phyloP scores from a whole-genome alignment of 35 echinoderm and acorn worm genomes.

The Ophioderma brevispina region DNA sequence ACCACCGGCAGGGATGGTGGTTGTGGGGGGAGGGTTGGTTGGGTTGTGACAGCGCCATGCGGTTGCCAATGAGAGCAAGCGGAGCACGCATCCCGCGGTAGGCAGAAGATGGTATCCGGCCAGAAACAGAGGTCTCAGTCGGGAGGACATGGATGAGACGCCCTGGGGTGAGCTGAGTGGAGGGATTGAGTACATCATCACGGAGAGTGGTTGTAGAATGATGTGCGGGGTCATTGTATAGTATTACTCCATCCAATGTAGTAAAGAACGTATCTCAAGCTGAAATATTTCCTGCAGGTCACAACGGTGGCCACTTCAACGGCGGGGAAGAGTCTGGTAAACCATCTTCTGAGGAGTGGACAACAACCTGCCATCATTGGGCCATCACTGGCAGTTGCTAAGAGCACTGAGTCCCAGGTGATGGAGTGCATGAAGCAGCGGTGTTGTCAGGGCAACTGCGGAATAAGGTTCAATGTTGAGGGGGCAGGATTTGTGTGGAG shows the following conservation, averaged over 20 bases:
- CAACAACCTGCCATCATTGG: slow-evolving; percentile 18
- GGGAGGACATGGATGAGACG: slow-evolving; percentile 9
- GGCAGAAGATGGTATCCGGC: slow-evolving; percentile 12
- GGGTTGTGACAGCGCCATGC: slow-evolving; percentile 39
- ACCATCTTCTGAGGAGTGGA: slow-evolving; percentile 16
- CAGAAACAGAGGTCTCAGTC: slow-evolving; percentile 42
- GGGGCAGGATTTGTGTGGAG: background rate
- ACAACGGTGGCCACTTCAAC: slow-evolving; percentile 1
- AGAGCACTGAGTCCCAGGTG: slow-evolving; percentile 26
- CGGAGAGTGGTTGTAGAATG: slow-evolving; percentile 31
- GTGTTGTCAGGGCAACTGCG: background rate
- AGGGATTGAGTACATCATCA: slow-evolving; percentile 46
- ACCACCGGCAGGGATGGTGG: slow-evolving; percentile 17
- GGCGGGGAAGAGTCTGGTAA: background rate
- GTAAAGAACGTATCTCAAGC: slow-evolving; percentile 15
- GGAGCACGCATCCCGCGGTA: background rate
- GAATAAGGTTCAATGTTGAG: background rate
- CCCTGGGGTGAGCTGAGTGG: slow-evolving; percentile 48
- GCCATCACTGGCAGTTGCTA: slow-evolving; percentile 36
- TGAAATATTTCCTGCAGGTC: slow-evolving; percentile 42
- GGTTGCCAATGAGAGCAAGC: slow-evolving; percentile 48
- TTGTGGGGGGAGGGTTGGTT: slow-evolving; percentile 1
- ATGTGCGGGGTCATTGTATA: slow-evolving; percentile 38
- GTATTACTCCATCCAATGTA: slow-evolving; percentile 41
- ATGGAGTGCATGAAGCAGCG: background rate